These are phyloP conservation scores for Oscheius sp. DNA, from an alignment of 2,888 invertebrate species.

Conservation along the genomic window DNA sequence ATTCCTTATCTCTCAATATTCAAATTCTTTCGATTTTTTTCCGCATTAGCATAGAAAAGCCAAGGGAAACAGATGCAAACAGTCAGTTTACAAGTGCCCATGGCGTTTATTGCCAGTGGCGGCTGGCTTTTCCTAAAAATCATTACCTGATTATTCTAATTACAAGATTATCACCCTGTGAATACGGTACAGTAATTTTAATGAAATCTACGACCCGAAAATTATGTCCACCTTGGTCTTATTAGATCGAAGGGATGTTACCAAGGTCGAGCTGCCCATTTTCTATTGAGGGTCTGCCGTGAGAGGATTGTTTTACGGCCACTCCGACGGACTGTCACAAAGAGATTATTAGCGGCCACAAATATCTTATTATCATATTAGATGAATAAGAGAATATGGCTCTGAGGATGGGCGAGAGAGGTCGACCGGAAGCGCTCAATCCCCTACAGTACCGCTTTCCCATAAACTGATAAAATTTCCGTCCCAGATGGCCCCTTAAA, in stretches of 20 bases:
- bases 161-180: neutral
- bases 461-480: neutral
- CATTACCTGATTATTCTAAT: too few species aligned
- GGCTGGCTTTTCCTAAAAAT: too few species aligned
- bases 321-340: neutral
- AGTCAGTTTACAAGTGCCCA: too few species aligned
- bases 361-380: constrained; percentile 12
- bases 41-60: neutral
- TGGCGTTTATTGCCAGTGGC: too few species aligned
- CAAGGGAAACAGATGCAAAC: neutral
- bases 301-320: constrained; percentile 28
- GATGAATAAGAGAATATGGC: neutral
- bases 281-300: neutral
- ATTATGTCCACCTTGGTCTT: neutral
- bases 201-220: neutral
- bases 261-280: constrained; percentile 8
- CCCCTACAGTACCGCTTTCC: too few species aligned
- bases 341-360: constrained; percentile 1
- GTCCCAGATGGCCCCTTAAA: neutral
- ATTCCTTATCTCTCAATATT: neutral
- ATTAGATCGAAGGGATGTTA: neutral
- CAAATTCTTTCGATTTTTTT: neutral
- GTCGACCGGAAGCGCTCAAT: neutral
- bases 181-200: too few species aligned
- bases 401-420: neutral